Percentiles rank a stretch among this genome's conserved stretches.
Conservation (phyloP, 2,888 invertebrate genomes). For the Pemphredon lugubris region DNA sequence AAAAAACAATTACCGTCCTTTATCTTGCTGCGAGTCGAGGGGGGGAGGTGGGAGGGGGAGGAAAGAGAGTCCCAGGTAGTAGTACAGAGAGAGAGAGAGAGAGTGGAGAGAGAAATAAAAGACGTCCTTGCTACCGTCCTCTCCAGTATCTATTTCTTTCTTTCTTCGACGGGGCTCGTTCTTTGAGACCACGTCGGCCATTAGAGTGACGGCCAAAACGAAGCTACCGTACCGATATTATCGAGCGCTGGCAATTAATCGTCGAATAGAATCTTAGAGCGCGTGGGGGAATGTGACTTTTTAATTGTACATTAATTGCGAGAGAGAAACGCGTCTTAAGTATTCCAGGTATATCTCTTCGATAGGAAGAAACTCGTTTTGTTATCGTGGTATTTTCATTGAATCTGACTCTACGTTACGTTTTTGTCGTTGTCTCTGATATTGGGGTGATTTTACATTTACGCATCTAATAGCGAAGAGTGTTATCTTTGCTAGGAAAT, state of each 20-base stretch:
- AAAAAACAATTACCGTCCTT: constrained; percentile 64
- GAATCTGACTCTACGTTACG: too few relatives aligned
- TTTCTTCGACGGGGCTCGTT: constrained; percentile 9
- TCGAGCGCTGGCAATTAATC: constrained; percentile 68
- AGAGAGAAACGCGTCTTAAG: too few relatives aligned
- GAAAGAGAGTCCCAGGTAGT: constrained; percentile 61
- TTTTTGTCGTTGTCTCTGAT: too few relatives aligned
- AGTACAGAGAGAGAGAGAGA: too few relatives aligned
- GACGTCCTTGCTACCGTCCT: constrained; percentile 67
- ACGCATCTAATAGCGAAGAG: too few relatives aligned
- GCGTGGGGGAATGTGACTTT: not conserved
- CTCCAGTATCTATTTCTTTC: constrained; percentile 39
- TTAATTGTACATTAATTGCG: not conserved
- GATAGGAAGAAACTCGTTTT: too few relatives aligned
- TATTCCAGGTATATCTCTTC: constrained; percentile 1
- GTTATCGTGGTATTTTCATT: too few relatives aligned
- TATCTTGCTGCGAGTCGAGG: constrained; percentile 58
- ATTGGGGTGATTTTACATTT: too few relatives aligned
- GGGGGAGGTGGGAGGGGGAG: too few relatives aligned
- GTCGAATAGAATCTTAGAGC: constrained; percentile 55
- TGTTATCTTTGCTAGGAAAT: too few relatives aligned
- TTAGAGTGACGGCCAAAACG: constrained; percentile 62
- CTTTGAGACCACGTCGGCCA: constrained; percentile 63
- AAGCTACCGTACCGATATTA: constrained; percentile 69
- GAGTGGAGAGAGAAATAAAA: constrained; percentile 56